Evolutionary conservation across 2,113 vertebrate genomes (phyloP), one percentile per base, ranked within the genome.

Genomic region (Vulpes lagopus): DNA sequence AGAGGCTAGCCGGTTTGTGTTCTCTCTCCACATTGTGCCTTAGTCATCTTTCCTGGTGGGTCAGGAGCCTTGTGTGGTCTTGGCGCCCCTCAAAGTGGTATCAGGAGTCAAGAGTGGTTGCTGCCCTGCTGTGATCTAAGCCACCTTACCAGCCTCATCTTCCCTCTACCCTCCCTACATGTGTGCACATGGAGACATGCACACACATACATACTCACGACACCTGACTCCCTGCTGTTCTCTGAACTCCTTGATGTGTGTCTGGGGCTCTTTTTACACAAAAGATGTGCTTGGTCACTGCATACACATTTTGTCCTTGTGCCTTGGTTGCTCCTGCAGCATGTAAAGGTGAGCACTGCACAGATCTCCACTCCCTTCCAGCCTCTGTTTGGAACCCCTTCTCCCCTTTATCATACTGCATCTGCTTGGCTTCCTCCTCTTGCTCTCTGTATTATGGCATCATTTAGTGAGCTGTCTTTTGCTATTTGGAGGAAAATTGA

Each of bases 131-230:
- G 5, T 60, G 38, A 30, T 22, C 23, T 38, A 11, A 6, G 23
- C 38, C 1, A 2, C 27, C 35, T 59, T 0, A 2, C 10, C 43
- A 5, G 22, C n/a, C n/a, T 57, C 62, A 0, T 32, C 49, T 43
- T 32, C 43, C 35, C 35, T 6, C 30, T 2, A 8, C 8, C 49
- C 15, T 51, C 19, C 0, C 2, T 12, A 2, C 4, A 0, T 4
- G 0, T 32, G 38, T 20, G 59, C 25, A 30, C 3, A 3, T 4
- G 3, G 55, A 43, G 55, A 27, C 10, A 8, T 0, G 0, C 49
- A 23, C 51, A 49, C 62, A 8, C 0, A 3, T 10, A 5, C 19
- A 12, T 1, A 0, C 5, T 2, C 1, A 25, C 64, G 71, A 35
- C 38, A 43, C 38, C 74, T 30, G 30, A 16, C 30, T 5, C 1